Base-by-base conservation (phyloP, 2,888 invertebrate genomes). In the Pardosa pseudoannulata region DNA sequence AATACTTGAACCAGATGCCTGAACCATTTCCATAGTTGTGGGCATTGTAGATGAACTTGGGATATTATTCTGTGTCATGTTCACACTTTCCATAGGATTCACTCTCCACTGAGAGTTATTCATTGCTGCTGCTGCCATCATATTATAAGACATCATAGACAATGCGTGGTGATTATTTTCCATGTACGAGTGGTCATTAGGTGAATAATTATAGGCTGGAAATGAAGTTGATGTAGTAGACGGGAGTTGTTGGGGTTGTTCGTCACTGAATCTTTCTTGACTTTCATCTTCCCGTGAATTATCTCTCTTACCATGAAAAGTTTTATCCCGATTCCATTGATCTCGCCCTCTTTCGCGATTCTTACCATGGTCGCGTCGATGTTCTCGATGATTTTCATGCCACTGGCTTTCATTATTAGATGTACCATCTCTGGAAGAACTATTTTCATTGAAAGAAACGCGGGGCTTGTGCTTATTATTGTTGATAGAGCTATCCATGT, bases 81-180 rank as follows among this genome's bases (percentile, higher is more conserved):
- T 5, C 62, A 70, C 50, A 0, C 31, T 16, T 65, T 46, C 73
- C 28, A 76, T 72, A 27, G 39, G 73, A 68, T 67, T 73, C 29
- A 46, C 2, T 3, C 74, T 16, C 86, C 80, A 82, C 28, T 81
- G 88, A 13, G 80, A 3, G 31, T 75, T 80, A n/a, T n/a, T n/a
- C 67, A 81, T 65, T 27, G 79, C 39, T n/a, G 76, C 9, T 27
- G 79, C 39, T n/a, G 76, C 9, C 13, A 32, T 50, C 16, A 78
- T 28, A 67, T 31, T 46, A 19, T 74, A 70, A 13, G 83, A 1
- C 29, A 81, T 78, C 41, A 82, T 39, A 32, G 65, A 1, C 32
- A 72, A 36, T 29, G 9, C 19, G n/a, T 39, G 32, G 39, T 41
- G 65, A 32, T 19, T 73, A 11, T 23, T 31, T 29, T 78, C 78